A percentile compares a stretch with the other conserved stretches of the same genome.
phyloP scores from a whole-genome alignment of 2,888 invertebrate species.

The Nymphalis urticae region DNA sequence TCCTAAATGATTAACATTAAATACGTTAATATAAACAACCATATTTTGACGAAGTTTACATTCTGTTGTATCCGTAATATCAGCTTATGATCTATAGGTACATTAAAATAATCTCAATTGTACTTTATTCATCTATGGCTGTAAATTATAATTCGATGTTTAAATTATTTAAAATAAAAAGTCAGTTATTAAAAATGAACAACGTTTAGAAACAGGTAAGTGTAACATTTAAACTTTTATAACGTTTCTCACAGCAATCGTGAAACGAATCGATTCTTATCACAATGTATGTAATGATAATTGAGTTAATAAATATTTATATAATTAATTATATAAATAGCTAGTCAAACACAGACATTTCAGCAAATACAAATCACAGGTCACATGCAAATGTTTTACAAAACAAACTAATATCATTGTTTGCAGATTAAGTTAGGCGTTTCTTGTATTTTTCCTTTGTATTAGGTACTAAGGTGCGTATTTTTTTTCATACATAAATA shows the following conservation, averaged over 20 bases:
- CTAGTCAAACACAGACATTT: slow-evolving; percentile 13
- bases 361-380: slow-evolving; percentile 9
- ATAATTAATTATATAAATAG: slow-evolving; percentile 7
- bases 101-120: too few relatives aligned
- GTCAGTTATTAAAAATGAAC: too few relatives aligned
- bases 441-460: neutral
- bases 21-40: too few relatives aligned
- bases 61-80: too few relatives aligned
- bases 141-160: neutral
- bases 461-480: too few relatives aligned
- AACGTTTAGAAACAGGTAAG: too few relatives aligned
- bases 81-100: too few relatives aligned
- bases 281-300: slow-evolving; percentile 10
- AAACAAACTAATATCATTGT: slow-evolving; percentile 12
- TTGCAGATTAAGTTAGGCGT: neutral
- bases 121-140: neutral
- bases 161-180: neutral
- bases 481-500: too few relatives aligned
- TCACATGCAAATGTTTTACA: slow-evolving; percentile 11
- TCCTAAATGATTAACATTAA: too few relatives aligned
- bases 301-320: slow-evolving; percentile 6
- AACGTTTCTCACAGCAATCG: neutral
- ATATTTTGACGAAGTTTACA: too few relatives aligned
- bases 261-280: slow-evolving; percentile 1
- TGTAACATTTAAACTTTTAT: too few relatives aligned